Conservation (phyloP, 2,113 vertebrate genomes). For the Lasiurus borealis region DNA sequence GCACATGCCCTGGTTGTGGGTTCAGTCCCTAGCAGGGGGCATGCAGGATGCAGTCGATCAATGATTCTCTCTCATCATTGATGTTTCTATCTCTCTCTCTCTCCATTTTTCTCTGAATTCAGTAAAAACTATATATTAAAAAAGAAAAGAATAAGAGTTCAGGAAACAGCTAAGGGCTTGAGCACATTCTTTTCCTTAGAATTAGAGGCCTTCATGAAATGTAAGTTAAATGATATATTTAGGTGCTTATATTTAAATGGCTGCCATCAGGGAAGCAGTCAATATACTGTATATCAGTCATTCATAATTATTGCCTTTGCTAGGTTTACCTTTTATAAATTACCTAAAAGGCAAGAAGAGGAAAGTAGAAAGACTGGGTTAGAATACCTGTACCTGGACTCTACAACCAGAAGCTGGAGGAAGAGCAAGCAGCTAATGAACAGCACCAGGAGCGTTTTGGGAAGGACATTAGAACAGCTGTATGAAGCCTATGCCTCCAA, state of each 20-base stretch:
- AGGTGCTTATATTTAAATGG: too few species aligned
- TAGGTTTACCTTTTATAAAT: slow-evolving; percentile 95
- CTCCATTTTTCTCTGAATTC: too few species aligned
- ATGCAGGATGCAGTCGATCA: too few species aligned
- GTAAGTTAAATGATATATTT: background rate
- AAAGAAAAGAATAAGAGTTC: background rate
- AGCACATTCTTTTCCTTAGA: background rate
- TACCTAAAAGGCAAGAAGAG: slow-evolving; percentile 88
- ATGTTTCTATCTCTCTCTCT: too few species aligned
- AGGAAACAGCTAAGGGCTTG: background rate
- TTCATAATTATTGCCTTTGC: slow-evolving; percentile 58
- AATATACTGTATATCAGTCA: background rate
- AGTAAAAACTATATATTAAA: too few species aligned
- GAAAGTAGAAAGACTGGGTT: slow-evolving; percentile 87
- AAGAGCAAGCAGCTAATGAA: slow-evolving; percentile 90
- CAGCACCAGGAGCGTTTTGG: slow-evolving; percentile 88
- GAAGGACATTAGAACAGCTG: slow-evolving; percentile 91
- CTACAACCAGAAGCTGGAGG: slow-evolving; percentile 88
- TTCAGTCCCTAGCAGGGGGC: too few species aligned
- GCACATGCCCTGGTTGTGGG: too few species aligned
- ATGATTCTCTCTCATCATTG: too few species aligned
- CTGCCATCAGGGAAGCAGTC: background rate
- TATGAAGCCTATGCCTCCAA: slow-evolving; percentile 86
- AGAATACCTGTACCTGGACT: slow-evolving; percentile 95
- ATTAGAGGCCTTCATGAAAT: background rate